These are phyloP conservation scores for Grantiella picta DNA, from an alignment of 2,113 vertebrate species.

Conservation along the genomic window DNA sequence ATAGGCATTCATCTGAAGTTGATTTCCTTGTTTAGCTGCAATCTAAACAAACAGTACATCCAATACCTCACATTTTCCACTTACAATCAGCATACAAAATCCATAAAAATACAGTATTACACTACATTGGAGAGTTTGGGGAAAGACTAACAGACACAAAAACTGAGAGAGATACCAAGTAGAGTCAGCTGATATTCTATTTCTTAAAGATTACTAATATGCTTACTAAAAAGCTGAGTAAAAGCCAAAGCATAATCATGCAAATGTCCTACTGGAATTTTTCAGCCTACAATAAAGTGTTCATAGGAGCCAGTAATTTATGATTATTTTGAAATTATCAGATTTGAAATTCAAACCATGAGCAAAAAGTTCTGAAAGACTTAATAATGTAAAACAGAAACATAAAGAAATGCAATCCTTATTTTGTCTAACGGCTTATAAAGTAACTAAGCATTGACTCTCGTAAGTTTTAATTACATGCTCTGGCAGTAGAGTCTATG, in stretches of 20 bases:
- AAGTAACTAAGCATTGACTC: not conserved
- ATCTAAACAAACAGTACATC: constrained; percentile 71
- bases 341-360: not conserved
- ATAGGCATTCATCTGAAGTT: constrained; percentile 90
- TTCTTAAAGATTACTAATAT: not conserved
- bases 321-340: not conserved
- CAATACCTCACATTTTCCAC: not conserved
- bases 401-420: not conserved
- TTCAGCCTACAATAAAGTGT: not conserved
- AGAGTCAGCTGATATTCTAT: not conserved
- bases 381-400: not conserved
- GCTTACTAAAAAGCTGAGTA: not conserved
- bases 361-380: not conserved
- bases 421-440: not conserved
- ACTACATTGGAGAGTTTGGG: not conserved
- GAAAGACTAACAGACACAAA: not conserved
- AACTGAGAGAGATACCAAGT: not conserved
- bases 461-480: not conserved
- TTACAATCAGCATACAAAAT: not conserved
- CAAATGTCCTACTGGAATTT: not conserved
- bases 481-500: not conserved
- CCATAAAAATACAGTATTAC: not conserved
- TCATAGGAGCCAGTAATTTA: not conserved
- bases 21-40: constrained; percentile 88
- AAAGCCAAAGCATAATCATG: not conserved